Evolutionary conservation across 2,113 vertebrate species (phyloP), one percentile per base, ranked within the genome.

Genomic region (Serinus canaria): DNA sequence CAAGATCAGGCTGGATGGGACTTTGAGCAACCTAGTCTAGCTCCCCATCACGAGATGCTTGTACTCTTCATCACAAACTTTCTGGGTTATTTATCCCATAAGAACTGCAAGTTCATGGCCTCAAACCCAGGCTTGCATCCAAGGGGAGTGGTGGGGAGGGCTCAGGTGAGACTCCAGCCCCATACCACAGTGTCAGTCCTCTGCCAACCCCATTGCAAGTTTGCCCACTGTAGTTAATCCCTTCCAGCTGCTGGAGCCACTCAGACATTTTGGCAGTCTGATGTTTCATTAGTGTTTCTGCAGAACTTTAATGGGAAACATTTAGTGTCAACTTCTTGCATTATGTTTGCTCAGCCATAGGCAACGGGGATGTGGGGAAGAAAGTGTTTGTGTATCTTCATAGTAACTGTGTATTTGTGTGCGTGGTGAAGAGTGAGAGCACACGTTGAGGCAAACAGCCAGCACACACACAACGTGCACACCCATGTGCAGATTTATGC

Each of bases 361-460:
- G 24, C 53, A 60, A 11, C 21, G 30, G 31, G 37, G 44, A 55
- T 64, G 59, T 60, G 31, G 20, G 55, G 59, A 56, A 76, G 41
- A 44, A 46, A 39, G 64, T 9, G 27, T 83, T 46, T 60, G 16
- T 25, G 5, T 25, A 5, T 80, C 55, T 83, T 90, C 5, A 1
- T 21, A 53, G 22, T 49, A 73, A 64, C n/a, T 23, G 2, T 0
- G 0, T 25, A 5, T 44, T n/a, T 70, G 21, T 70, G 49, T 22
- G 14, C 14, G 15, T 13, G 46, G 12, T 49, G 28, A 37, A 50
- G 55, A 49, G 24, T 19, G 55, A 37, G 59, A 1, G 3, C 23
- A 13, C 3, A 0, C 1, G 0, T 23, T 35, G 56, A 67, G 25
- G n/a, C 74, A 53, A 46, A 35, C 0, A 1, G 8, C 7, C 33